Base-by-base conservation (phyloP, 2,113 vertebrate genomes). In the Pachyramphus minor region DNA sequence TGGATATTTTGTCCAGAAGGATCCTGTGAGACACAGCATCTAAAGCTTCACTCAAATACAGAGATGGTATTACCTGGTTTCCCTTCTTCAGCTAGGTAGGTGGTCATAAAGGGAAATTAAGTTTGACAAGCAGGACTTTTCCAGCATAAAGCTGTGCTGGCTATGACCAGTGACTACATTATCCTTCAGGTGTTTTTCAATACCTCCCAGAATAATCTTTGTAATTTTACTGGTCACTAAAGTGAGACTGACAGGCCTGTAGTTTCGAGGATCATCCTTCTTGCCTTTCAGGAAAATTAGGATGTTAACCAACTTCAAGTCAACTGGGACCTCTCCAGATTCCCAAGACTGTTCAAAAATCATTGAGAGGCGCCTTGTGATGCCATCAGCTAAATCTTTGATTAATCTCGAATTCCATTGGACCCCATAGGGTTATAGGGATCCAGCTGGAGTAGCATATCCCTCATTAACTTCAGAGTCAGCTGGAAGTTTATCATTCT, bases 341-440 rank as follows among this genome's bases (percentile, higher is more conserved):
- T 53, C 11, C 33, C 45, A 33, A 37, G 33, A 12, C 24, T 12
- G 5, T 69, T 53, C 0, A 0, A 59, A 77, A 77, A 39, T 18
- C 16, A 13, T 12, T 24, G 62, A 41, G 50, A 30, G 20, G 25
- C 6, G 4, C 16, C 25, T 68, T 1, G 0, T 3, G 3, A 33
- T 68, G 45, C 27, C 28, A 53, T 78, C 64, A 53, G 39, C 11
- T 19, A 5, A 39, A 14, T 60, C 33, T 52, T 49, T 37, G 55
- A 37, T 39, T 45, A 60, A 53, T 45, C 45, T 69, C 39, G 37
- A 52, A 52, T 76, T 67, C 62, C 31, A 31, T 31, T 35, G 14
- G 44, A 4, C 8, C 30, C 5, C n/a, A 5, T 1, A 35, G 25
- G 25, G n/a, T 35, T 35, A 50, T 6, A 22, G 37, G 21, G 31